Percentiles rank a stretch among this genome's conserved stretches.
These are phyloP conservation scores for Nezara viridula DNA, from an alignment of 2,888 invertebrate genomes.

Conservation along the genomic window DNA sequence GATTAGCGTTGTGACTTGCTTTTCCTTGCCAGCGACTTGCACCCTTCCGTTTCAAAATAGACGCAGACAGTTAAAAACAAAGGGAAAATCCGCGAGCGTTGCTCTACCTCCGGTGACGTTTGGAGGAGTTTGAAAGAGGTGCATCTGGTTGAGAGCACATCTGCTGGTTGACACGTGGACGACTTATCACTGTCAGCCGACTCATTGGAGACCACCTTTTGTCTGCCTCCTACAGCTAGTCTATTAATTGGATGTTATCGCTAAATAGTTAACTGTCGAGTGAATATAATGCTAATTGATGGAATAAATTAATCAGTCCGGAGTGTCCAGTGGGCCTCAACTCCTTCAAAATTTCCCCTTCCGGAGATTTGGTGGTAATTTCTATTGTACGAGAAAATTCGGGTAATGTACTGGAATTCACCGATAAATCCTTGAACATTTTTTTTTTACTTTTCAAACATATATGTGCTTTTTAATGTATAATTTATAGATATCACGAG, in stretches of 20 bases:
- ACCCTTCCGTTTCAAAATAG: background rate
- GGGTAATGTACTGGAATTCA: no score
- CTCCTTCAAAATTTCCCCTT: no score
- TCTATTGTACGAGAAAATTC: no score
- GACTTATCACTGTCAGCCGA: slow-evolving; percentile 15
- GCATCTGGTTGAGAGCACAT: slow-evolving; percentile 13
- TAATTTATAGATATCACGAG: no score
- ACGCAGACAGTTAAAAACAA: background rate
- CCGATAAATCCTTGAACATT: no score
- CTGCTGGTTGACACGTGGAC: background rate
- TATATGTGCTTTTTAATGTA: no score
- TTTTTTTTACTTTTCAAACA: no score
- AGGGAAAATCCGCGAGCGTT: slow-evolving; percentile 17
- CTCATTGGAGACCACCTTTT: slow-evolving; percentile 28
- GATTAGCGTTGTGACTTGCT: background rate
- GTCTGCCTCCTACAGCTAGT: background rate
- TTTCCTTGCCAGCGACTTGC: background rate
- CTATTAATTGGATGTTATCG: slow-evolving; percentile 1
- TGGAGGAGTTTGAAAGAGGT: background rate
- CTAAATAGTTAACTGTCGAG: background rate
- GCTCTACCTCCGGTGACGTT: background rate
- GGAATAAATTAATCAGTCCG: background rate
- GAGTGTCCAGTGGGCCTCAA: no score
- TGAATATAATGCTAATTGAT: background rate
- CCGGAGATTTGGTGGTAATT: no score